phyloP scores from a whole-genome alignment of 2,797 vertebrate species.

The Zalophus californianus region DNA sequence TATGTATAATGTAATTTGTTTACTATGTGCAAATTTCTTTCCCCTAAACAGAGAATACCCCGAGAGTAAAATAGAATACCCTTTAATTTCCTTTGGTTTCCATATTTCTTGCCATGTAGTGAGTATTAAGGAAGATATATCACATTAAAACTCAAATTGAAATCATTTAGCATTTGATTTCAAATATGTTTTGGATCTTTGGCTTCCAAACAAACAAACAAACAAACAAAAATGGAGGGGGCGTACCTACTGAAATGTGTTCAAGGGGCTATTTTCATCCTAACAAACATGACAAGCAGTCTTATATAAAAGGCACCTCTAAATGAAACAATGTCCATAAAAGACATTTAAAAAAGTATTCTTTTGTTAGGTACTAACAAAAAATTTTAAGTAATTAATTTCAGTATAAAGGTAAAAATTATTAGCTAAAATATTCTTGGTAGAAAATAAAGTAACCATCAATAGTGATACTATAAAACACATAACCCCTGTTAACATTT shows the following conservation, averaged over 20 bases:
- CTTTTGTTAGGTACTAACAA: not conserved
- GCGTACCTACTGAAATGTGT: not conserved
- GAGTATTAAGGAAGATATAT: not conserved
- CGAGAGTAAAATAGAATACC: not conserved
- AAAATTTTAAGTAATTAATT: not conserved
- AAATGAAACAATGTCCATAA: not conserved
- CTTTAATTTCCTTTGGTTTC: not conserved
- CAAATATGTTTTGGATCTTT: not conserved
- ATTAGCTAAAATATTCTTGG: not conserved
- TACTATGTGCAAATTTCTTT: not conserved
- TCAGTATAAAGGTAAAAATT: not conserved
- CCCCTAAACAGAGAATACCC: not conserved
- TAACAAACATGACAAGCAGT: not conserved
- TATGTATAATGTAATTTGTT: not conserved
- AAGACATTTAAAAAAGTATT: not conserved
- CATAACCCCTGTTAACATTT: not conserved
- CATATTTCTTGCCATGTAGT: not conserved
- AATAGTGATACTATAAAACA: not conserved
- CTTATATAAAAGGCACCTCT: not conserved
- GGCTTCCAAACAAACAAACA: not conserved
- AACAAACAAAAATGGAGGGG: too few species aligned
- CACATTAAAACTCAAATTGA: not conserved
- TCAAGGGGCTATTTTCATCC: not conserved
- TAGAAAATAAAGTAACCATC: not conserved
- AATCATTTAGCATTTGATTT: not conserved